Percentiles rank a stretch among this genome's conserved stretches.
These are phyloP conservation scores for Bos indicus DNA, from an alignment of 2,113 vertebrate species.

Conservation along the genomic window DNA sequence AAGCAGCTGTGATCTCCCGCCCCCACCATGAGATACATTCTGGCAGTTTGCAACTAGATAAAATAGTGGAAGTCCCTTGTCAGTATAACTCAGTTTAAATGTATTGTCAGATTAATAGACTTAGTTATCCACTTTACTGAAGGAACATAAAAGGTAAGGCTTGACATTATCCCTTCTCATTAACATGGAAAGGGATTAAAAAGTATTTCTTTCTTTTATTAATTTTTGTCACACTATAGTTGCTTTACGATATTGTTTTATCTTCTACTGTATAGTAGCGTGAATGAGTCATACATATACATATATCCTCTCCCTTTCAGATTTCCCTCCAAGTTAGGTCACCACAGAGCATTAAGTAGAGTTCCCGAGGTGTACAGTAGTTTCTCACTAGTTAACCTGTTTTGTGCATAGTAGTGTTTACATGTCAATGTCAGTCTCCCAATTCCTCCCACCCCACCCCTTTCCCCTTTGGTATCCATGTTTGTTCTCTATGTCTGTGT, in stretches of 20 bases:
- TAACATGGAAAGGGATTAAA: slow-evolving; percentile 45
- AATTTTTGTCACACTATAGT: not conserved
- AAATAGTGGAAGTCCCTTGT: slow-evolving; percentile 75
- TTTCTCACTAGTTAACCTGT: not conserved
- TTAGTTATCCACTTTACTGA: slow-evolving; percentile 62
- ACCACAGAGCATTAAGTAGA: not conserved
- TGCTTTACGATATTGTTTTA: not conserved
- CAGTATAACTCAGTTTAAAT: slow-evolving; percentile 74
- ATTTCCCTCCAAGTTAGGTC: not conserved
- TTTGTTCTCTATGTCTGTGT: not conserved
- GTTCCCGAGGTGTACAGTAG: not conserved
- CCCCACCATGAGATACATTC: slow-evolving; percentile 66
- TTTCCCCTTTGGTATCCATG: not conserved
- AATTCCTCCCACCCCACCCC: not conserved
- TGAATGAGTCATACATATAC: not conserved
- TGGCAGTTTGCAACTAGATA: slow-evolving; percentile 72
- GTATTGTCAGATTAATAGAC: slow-evolving; percentile 74
- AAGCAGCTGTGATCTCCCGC: slow-evolving; percentile 57
- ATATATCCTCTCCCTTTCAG: not conserved
- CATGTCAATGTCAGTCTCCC: not conserved
- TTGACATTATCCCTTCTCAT: slow-evolving; percentile 46
- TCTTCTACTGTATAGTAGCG: not conserved
- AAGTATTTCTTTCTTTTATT: not conserved
- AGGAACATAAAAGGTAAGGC: slow-evolving; percentile 55
- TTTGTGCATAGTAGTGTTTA: not conserved